Evolutionary conservation across 2,888 invertebrate species (phyloP), one percentile per base, ranked within the genome.

Genomic region (Ditylenchus weischeri): DNA sequence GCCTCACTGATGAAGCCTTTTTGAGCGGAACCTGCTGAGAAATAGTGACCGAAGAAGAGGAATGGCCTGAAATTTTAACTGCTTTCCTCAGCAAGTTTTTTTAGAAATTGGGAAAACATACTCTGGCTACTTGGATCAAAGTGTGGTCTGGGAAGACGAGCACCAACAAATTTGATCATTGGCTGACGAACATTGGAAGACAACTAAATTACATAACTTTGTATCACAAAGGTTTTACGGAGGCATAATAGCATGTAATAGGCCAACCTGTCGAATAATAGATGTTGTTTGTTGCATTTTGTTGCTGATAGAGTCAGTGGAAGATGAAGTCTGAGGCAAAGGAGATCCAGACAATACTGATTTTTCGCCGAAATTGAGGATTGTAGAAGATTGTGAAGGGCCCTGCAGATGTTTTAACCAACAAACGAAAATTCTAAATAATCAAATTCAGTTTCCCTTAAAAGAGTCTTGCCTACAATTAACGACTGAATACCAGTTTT

Each of bases 131-230:
- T 71, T 21, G 72, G 57, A 62, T 72, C 72, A 13, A 72, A 80
- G 59, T 78, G 70, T 57, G 80, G 80, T 38, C 78, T 76, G 8
- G 81, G 80, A 38, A 75, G 70, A 49, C 79, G 78, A 23, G 77
- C 75, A 43, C 81, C 81, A 54, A 81, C 57, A 74, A 81, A 81
- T 65, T 81, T 80, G 72, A 81, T 81, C 69, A 78, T 66, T 21
- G 81, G 81, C 62, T 74, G 72, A 29, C 79, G 76, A 21, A 69
- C 70, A 49, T 50, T 19, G 29, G 49, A 47, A 35, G 67, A n/a
- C 47, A 59, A 57, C 47, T 57, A 35, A 35, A 68, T 29, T 48
- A 51, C 43, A 43, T 8, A 43, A 43, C 43, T 43, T 13, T 43
- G 2, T 10, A 43, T 1, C 13, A 8, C 1, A 43, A 1, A 10